Evolutionary conservation across 2,113 vertebrate genomes (phyloP), one percentile per base, ranked within the genome.

Genomic region (Centrocercus urophasianus): DNA sequence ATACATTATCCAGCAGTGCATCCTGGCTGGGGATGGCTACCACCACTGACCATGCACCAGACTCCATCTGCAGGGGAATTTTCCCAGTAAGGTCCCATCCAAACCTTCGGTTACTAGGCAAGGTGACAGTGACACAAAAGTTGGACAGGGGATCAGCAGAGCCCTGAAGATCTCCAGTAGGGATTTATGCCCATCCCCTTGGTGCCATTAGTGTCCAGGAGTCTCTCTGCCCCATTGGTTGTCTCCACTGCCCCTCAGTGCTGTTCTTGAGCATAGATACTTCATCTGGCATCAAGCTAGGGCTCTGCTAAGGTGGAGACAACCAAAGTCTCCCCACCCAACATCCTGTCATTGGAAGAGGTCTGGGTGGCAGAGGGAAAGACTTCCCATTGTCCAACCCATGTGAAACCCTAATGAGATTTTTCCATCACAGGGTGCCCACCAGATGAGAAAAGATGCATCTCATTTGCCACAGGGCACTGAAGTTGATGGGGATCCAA

Each of bases 51-150:
- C 32, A 34, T 59, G 47, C 20, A 71, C 34, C 86, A 38, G 72
- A 20, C 13, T 59, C 60, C 48, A 16, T 79, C 59, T 40, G 21
- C 25, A 0, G 1, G 2, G 17, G 34, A 8, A 36, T 4, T 13
- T 12, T 48, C 34, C 27, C 17, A 14, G 12, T 36, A 85, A 73
- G 74, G 54, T 79, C 61, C 57, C 1, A 19, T 2, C 13, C 6
- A 7, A 56, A 9, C 32, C 43, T 18, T 20, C 1, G 0, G 15
- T 57, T 56, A 13, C 54, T 0, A 0, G 25, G 8, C 11, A 45
- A 20, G 65, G n/a, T 40, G 69, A 43, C 27, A 22, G 11, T 8
- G 17, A 17, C 30, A 19, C 30, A 57, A 17, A 28, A 54, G 52
- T 14, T 61, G 16, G 71, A 14, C 1, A 57, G 24, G 11, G 16